Evolutionary conservation across 1,140 invertebrate species (phyloP), one percentile per base, ranked within the genome.

Genomic region (Tetranychus cinnabarinus): DNA sequence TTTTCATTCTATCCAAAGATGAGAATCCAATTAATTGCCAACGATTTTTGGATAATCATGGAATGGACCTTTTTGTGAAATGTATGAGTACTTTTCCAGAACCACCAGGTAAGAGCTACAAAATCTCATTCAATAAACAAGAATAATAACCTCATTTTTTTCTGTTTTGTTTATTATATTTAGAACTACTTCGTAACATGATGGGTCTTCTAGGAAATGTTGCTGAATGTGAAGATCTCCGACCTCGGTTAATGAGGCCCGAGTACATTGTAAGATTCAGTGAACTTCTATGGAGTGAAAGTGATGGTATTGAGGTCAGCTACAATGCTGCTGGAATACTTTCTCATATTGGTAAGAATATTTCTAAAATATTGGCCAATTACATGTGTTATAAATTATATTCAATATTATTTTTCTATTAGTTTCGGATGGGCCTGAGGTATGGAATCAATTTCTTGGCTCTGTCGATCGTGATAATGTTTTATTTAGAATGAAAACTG

Each of bases 261-360:
- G 77, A 84, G 66, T 91, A 88, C 69, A 80, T 97, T 36, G 72
- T 77, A 10, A 85, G 92, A 5, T 96, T 97, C 65, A 82, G 85
- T 65, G 77, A 82, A 48, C 75, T 97, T 12, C 73, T 97, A 10
- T 80, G 84, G 60, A 88, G 86, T 1, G 76, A 77, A 10, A 85
- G 83, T 68, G 91, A 96, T 75, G 90, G 89, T 36, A 97, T 97
- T 65, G 92, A 97, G 79, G 88, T 92, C 56, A 89, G 87, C 68
- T 97, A 97, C 73, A 97, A 97, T 76, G 88, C 91, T 23, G 89
- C 89, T 12, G 92, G 92, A 33, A 90, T 97, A 8, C 76, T 97
- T 56, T 85, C 89, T 13, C 91, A 97, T 72, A 84, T 97, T 73
- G 86, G 60, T 61, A 55, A 36, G 5, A 42, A 42, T 42, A 5